phyloP scores from a whole-genome alignment of 2,113 vertebrate species.

The Ardeotis arabs region DNA sequence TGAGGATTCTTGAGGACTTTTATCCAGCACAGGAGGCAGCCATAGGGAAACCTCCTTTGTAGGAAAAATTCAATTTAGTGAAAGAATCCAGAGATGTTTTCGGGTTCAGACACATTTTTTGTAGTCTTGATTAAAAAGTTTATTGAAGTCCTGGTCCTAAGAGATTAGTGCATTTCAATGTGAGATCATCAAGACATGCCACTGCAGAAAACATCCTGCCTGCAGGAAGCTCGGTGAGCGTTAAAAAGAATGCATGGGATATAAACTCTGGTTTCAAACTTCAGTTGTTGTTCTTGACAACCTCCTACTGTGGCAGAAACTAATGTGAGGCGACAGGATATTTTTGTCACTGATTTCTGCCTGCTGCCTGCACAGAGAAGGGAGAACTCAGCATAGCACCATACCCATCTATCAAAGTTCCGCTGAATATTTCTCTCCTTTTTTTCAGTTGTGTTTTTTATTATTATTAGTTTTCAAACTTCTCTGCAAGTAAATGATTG shows the following conservation, averaged over 20 bases:
- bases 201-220: not conserved
- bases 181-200: not conserved
- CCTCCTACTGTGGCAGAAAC: not conserved
- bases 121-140: not conserved
- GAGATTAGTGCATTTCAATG: not conserved
- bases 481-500: slow-evolving; percentile 53
- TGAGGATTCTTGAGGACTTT: not conserved
- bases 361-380: not conserved
- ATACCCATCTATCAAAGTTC: not conserved
- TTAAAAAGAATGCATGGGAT: not conserved
- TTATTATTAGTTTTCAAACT: slow-evolving; percentile 41
- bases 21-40: slow-evolving; percentile 25
- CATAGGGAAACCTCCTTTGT: not conserved
- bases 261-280: not conserved
- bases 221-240: not conserved
- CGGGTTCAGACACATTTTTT: not conserved
- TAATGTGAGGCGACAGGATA: slow-evolving; percentile 1
- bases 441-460: not conserved
- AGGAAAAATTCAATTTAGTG: not conserved
- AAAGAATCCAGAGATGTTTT: not conserved
- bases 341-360: not conserved
- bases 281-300: not conserved
- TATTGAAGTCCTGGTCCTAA: not conserved
- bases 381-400: not conserved
- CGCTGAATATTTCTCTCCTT: not conserved